Evolutionary conservation across 2,113 vertebrate species (phyloP).

Genomic region (Lepisosteus oculatus): DNA sequence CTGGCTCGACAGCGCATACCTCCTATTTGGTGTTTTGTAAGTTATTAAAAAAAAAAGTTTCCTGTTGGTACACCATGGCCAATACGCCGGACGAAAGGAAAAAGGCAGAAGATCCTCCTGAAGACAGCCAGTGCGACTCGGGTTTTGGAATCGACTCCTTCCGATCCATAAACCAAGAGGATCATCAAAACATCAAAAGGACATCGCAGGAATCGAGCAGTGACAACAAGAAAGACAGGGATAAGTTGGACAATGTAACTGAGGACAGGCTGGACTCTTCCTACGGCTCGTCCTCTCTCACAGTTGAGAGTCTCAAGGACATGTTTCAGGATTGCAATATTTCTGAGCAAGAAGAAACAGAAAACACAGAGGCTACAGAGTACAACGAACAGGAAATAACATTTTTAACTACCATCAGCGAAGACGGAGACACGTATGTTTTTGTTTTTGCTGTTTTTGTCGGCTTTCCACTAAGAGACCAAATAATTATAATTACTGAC

Average conservation of each 20-base stretch:
- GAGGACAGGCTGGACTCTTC: conserved; percentile 68
- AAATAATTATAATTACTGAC: no score
- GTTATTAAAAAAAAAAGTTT: no score
- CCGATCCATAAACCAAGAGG: conserved; percentile 53
- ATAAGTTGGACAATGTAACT: conserved; percentile 44
- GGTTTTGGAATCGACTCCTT: conserved; percentile 53
- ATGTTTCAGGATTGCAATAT: conserved; percentile 45
- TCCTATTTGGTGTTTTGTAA: no score
- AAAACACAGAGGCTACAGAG: conserved; percentile 18
- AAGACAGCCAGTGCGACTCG: conserved; percentile 62
- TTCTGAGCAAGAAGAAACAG: conserved; percentile 20
- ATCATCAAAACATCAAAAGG: conserved; percentile 24
- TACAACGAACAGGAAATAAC: conserved; percentile 50
- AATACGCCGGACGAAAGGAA: conserved; percentile 39
- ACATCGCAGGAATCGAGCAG: conserved; percentile 23
- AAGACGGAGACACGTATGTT: conserved; percentile 76
- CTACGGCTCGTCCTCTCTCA: conserved; percentile 64
- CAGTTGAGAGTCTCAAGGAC: conserved; percentile 56
- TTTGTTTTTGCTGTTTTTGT: not conserved
- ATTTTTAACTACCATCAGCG: conserved; percentile 58
- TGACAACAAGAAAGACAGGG: conserved; percentile 43
- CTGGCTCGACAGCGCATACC: conserved; percentile 22
- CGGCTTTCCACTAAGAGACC: not conserved
- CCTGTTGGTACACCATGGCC: conserved; percentile 45
- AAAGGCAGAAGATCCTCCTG: conserved; percentile 46